Conservation (phyloP, 2,888 invertebrate genomes). For the Cephus spinipes region DNA sequence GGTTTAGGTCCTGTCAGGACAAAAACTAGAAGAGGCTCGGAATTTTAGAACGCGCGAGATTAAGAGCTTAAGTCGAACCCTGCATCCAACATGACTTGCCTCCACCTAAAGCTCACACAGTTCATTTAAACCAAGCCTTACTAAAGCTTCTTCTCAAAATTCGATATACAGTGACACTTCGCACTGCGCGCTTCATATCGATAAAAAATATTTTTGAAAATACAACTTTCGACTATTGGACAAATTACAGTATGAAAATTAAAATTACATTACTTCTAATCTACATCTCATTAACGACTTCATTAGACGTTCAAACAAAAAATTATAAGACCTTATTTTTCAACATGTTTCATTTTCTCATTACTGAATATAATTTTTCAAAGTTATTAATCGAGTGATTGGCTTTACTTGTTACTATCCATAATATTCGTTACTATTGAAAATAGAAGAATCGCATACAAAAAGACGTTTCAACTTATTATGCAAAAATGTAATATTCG, state of each 20-base stretch:
- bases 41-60: slow-evolving; percentile 48
- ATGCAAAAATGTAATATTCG: background rate
- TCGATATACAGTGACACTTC: background rate
- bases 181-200: no score
- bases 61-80: slow-evolving; percentile 28
- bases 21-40: slow-evolving; percentile 55
- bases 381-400: no score
- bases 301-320: no score
- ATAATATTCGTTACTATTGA: background rate
- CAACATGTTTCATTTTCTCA: background rate
- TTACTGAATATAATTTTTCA: background rate
- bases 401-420: background rate
- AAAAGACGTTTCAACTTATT: background rate
- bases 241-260: no score
- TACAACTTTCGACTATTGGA: no score
- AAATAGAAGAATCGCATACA: background rate
- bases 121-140: background rate
- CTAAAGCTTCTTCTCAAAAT: background rate
- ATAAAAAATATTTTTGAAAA: no score
- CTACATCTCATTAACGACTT: no score
- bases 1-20: slow-evolving; percentile 50
- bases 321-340: background rate
- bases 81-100: background rate
- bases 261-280: no score
- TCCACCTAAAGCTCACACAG: background rate